Percentiles rank a stretch among this genome's conserved stretches.
These are phyloP conservation scores for Dipodomys merriami DNA, from an alignment of 2,113 vertebrate species.

Conservation along the genomic window DNA sequence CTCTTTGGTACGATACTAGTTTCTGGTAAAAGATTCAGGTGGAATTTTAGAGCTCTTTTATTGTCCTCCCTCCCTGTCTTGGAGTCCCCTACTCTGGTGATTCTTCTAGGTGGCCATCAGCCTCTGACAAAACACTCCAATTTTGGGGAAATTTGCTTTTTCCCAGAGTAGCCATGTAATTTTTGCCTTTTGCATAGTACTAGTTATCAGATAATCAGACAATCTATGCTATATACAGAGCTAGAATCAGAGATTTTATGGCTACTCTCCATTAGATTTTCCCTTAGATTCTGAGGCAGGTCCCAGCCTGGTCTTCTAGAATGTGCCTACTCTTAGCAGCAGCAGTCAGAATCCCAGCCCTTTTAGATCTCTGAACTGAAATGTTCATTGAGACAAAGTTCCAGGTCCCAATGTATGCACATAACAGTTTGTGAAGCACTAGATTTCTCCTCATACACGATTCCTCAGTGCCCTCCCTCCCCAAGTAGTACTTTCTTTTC, in stretches of 20 bases:
- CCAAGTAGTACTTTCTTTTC: background rate
- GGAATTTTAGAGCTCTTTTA: background rate
- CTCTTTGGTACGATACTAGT: background rate
- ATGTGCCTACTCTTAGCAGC: background rate
- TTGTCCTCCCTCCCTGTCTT: background rate
- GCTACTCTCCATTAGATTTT: background rate
- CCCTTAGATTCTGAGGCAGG: background rate
- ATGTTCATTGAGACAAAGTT: background rate
- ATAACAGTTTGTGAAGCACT: background rate
- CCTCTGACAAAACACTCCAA: background rate
- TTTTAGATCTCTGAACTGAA: background rate
- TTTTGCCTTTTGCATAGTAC: background rate
- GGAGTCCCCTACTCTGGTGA: background rate
- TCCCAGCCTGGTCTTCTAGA: background rate
- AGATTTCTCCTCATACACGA: background rate
- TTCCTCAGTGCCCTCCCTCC: too few relatives aligned
- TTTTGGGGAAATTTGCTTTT: background rate
- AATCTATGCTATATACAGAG: background rate
- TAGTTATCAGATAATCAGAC: background rate
- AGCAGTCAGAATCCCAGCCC: background rate
- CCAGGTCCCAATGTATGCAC: background rate
- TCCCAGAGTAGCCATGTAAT: background rate
- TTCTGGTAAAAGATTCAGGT: background rate
- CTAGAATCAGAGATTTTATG: background rate
- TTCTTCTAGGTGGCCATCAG: background rate